Conservation (phyloP, 2,888 invertebrate species). For the Cyrtodaria siliqua region DNA sequence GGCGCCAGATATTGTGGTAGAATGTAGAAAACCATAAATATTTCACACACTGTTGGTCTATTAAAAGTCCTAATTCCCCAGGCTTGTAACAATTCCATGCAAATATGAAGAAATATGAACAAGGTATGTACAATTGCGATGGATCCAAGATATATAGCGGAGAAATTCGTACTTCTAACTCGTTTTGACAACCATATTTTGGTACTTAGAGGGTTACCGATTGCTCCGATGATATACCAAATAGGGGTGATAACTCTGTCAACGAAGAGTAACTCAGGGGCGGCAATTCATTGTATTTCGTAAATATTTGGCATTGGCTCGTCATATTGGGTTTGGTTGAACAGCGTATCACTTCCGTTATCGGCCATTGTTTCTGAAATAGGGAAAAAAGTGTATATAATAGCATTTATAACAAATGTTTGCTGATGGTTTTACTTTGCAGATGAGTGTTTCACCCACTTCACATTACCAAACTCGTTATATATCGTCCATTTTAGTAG, state of each 20-base stretch:
- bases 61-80: conserved; percentile 80
- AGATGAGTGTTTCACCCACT: no score
- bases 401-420: no score
- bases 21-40: conserved; percentile 78
- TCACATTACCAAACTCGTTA: no score
- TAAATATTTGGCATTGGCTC: conserved; percentile 12
- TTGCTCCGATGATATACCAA: conserved; percentile 83
- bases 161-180: conserved; percentile 83
- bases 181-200: conserved; percentile 83
- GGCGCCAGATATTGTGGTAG: conserved; percentile 83
- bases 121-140: conserved; percentile 82
- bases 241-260: conserved; percentile 83
- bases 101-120: conserved; percentile 80
- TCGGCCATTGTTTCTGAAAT: no score
- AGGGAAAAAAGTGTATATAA: no score
- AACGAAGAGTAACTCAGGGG: conserved; percentile 75
- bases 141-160: conserved; percentile 84
- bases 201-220: conserved; percentile 83
- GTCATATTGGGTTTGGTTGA: no score
- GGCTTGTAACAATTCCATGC: conserved; percentile 81
- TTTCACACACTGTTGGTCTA: conserved; percentile 76
- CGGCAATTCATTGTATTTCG: conserved; percentile 54
- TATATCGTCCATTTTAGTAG: no score
- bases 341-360: no score
- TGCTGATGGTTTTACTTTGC: no score